Evolutionary conservation across 2,797 vertebrate genomes (phyloP).

Genomic region (Margarornis squamiger): DNA sequence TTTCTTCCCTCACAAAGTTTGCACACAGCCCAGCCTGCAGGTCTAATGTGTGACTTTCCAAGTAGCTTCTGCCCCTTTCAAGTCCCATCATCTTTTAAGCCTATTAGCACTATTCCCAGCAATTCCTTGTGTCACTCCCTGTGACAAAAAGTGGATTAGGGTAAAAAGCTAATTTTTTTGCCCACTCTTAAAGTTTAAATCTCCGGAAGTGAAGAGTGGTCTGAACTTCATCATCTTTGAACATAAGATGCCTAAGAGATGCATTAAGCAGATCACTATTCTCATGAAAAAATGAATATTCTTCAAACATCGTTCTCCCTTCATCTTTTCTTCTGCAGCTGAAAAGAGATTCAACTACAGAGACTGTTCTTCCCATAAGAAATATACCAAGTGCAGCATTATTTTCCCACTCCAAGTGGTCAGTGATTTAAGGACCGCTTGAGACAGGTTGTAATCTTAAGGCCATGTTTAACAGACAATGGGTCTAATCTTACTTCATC

Average conservation of each 20-base stretch:
- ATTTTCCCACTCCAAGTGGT: not conserved
- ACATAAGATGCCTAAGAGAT: not conserved
- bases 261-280: not conserved
- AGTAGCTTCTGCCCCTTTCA: constrained; percentile 2
- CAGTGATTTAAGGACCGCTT: not conserved
- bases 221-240: not conserved
- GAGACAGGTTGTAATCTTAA: not conserved
- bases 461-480: not conserved
- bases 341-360: not conserved
- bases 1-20: not conserved
- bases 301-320: not conserved
- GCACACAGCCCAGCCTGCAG: not conserved
- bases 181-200: not conserved
- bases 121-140: not conserved
- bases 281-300: not conserved
- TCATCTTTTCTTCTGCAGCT: not conserved
- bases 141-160: not conserved
- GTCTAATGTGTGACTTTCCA: not conserved
- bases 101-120: not conserved
- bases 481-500: not conserved
- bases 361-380: not conserved
- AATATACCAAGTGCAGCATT: not conserved
- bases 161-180: not conserved
- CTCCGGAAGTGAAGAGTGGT: not conserved
- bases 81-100: not conserved